Percentiles rank a stretch among this genome's conserved stretches.
Conservation (phyloP, 2,888 invertebrate genomes). For the Malacosoma neustria region DNA sequence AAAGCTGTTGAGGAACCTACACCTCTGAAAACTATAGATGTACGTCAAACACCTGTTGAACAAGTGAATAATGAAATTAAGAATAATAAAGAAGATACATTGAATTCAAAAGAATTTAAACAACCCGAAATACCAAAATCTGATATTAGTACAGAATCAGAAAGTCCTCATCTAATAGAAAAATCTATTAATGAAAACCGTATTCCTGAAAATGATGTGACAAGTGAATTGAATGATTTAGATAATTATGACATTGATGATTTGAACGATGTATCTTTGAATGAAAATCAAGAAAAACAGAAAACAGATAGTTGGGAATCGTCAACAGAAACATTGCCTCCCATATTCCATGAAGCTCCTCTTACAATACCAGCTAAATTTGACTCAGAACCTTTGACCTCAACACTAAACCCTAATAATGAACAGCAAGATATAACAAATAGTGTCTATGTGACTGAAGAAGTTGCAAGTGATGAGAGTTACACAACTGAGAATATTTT, state of each 20-base stretch:
- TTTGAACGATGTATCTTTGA: neutral
- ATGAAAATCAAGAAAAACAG: slow-evolving; percentile 1
- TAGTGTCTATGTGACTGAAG: slow-evolving; percentile 6
- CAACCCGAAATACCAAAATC: neutral
- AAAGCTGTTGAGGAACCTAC: too few species aligned
- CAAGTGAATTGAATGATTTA: neutral
- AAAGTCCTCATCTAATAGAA: too few species aligned
- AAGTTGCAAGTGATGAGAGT: slow-evolving; percentile 10
- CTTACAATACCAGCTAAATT: slow-evolving; percentile 8
- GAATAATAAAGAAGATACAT: neutral
- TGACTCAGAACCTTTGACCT: slow-evolving; percentile 2
- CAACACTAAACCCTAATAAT: slow-evolving; percentile 9
- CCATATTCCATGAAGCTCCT: slow-evolving; percentile 12
- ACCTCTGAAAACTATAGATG: too few species aligned
- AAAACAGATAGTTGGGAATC: slow-evolving; percentile 2
- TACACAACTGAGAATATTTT: slow-evolving; percentile 11
- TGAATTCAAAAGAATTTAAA: neutral
- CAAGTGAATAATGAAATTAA: neutral
- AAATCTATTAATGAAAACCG: neutral
- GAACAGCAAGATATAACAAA: slow-evolving; percentile 1
- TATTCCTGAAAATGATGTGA: neutral
- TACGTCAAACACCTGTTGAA: too few species aligned
- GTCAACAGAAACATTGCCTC: slow-evolving; percentile 12
- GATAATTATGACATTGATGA: neutral
- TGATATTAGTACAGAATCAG: neutral